These are phyloP conservation scores for Serilophus lunatus DNA, from an alignment of 2,113 vertebrate genomes.

Conservation along the genomic window DNA sequence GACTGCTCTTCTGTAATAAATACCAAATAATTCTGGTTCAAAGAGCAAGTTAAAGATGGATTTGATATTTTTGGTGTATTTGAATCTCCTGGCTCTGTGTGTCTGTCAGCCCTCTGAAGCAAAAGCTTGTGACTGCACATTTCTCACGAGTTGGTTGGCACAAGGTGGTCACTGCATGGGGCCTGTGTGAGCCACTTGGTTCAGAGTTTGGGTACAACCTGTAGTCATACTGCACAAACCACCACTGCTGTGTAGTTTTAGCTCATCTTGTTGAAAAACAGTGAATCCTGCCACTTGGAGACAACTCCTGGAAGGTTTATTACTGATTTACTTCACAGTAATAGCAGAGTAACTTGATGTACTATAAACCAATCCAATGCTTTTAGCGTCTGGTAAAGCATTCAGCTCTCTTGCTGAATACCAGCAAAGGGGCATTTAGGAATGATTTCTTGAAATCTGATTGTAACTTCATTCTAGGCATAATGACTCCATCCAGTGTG, in stretches of 20 bases:
- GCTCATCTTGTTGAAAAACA: neutral
- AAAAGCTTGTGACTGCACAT: neutral
- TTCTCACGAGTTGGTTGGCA: neutral
- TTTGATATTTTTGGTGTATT: neutral
- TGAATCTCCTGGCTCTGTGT: neutral
- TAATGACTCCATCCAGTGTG: slow-evolving; percentile 94
- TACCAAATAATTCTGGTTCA: neutral
- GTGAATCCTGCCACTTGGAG: neutral
- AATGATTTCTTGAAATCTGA: neutral
- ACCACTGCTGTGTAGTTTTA: neutral
- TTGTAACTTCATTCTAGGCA: slow-evolving; percentile 77
- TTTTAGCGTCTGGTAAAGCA: slow-evolving; percentile 8
- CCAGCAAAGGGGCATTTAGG: neutral
- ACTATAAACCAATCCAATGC: neutral
- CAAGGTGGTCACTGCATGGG: neutral
- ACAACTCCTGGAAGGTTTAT: neutral
- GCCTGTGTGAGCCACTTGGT: neutral
- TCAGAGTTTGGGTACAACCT: neutral
- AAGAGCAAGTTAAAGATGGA: neutral
- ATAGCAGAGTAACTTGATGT: neutral
- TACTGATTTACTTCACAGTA: neutral
- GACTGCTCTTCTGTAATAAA: neutral
- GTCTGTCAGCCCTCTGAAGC: neutral
- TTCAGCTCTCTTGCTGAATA: neutral
- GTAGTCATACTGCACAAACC: neutral